Evolutionary conservation across 2,797 vertebrate species (phyloP), one percentile per base, ranked within the genome.

Genomic region (Molossus molossus): DNA sequence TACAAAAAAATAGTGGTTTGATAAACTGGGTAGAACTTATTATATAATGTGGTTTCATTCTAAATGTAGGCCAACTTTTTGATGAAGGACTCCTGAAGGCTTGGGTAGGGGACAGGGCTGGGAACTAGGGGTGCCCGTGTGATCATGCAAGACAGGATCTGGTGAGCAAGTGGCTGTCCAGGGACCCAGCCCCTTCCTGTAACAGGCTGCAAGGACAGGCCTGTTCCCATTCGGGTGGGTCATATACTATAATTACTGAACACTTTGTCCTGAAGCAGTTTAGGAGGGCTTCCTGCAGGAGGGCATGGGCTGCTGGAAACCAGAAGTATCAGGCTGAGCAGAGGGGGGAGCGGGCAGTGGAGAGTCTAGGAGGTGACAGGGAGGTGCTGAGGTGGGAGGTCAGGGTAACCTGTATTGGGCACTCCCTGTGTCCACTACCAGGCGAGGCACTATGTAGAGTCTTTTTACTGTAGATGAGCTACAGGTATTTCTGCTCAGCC

Each of bases 1-100:
- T n/a, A n/a, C n/a, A n/a, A n/a, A n/a, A 82, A 90, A 62, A 75
- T 4, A 75, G 18, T 57, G 29, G 40, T 15, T 86, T 53, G 77
- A 23, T 53, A 70, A 83, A 85, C 15, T 37, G 45, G 73, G 87
- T 55, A 83, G 75, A 81, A 88, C 67, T 57, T 45, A 93, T 53
- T 48, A 27, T 57, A 29, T 23, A 70, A 94, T 23, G 14, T 25
- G 40, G 27, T 45, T 95, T 77, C 57, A 48, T 83, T 82, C 64
- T 87, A 86, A 94, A 48, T 33, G 40, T 76, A 82, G 89, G 82
- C 27, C 75, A 53, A 11, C 62, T 70, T 75, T 85, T 62, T 80
- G 53, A 37, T 48, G 27, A 83, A 94, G 12, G 10, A 76, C 33
- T 86, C 45, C 55, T 57, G 53, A 20, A 79, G 40, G 29, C 58